Evolutionary conservation across 2,797 vertebrate genomes (phyloP).

Genomic region (Loriculus beryllinus): DNA sequence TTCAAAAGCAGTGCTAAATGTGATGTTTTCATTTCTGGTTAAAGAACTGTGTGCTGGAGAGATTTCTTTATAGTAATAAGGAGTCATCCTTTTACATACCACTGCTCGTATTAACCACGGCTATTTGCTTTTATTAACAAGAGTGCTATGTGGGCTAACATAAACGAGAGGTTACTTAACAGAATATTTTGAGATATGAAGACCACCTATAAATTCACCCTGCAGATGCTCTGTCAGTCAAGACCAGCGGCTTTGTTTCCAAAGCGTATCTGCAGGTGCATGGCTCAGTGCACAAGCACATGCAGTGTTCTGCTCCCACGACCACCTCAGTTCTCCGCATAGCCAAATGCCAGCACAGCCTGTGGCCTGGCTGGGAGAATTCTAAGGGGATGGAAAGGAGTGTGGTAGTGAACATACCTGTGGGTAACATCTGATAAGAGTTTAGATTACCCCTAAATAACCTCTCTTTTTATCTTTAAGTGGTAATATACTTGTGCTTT

Average conservation of each 20-base stretch:
- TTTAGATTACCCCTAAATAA: background rate
- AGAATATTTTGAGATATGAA: background rate
- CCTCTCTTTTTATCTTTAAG: background rate
- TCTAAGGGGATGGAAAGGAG: background rate
- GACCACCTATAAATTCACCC: constrained; percentile 12
- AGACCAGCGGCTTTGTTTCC: background rate
- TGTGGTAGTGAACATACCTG: background rate
- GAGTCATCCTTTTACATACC: background rate
- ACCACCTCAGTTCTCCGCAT: background rate
- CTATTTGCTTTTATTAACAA: background rate
- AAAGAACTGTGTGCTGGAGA: background rate
- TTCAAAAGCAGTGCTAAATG: background rate
- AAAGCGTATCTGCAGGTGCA: background rate
- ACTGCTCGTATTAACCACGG: background rate
- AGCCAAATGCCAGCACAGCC: background rate
- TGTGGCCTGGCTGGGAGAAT: background rate
- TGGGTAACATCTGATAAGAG: background rate
- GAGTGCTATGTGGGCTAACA: background rate
- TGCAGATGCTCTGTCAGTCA: background rate
- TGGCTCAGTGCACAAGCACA: background rate
- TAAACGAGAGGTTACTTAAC: constrained; percentile 27
- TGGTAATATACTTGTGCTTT: background rate
- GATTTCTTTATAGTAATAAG: background rate
- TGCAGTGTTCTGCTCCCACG: background rate
- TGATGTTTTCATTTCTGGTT: constrained; percentile 16